Evolutionary conservation across 2,888 invertebrate species (phyloP), one percentile per base, ranked within the genome.

Genomic region (Mythimna ferrago): DNA sequence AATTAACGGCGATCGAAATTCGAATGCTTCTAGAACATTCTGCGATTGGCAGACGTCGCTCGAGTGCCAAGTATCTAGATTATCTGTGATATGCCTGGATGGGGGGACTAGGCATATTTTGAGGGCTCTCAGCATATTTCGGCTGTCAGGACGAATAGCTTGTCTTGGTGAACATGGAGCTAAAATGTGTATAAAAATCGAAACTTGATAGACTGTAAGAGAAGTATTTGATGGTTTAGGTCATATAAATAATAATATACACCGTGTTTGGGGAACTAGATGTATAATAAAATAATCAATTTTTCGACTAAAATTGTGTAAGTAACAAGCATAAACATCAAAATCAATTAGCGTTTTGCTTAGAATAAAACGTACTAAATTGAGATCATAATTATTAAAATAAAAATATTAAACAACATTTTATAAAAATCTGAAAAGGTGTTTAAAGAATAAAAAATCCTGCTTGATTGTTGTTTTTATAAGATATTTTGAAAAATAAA

Each of bases 1-100:
- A 79, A 86, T 87, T 87, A 86, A 76, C 66, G 73, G 57, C 66
- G 68, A 78, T 81, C 69, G 80, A 76, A 81, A 72, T 83, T 81
- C 72, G 78, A 74, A 81, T 57, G 70, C 48, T 78, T 84, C 80
- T 76, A 76, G 81, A 81, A 80, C 66, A 77, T 81, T 75, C 80
- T 82, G 65, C 64, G 48, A 81, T 80, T 68, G 73, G 66, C 75
- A 64, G 69, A 76, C 73, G 71, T 79, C 76, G 71, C 60, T 77
- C 58, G 63, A 73, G 73, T 54, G 63, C 60, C 54, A 60, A 70
- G 62, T 67, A 76, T 81, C 66, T 66, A 54, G 68, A 70, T 72
- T 75, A 84, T 84, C 65, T 35, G 51, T 57, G 76, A 67, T 84
- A 82, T 76, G 75, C 71, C 73, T 74, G 73, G 69, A 48, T 21